Percentiles rank a stretch among this genome's conserved stretches.
Conservation (phyloP, 2,888 invertebrate species). For the Lepidochitona cinerea region DNA sequence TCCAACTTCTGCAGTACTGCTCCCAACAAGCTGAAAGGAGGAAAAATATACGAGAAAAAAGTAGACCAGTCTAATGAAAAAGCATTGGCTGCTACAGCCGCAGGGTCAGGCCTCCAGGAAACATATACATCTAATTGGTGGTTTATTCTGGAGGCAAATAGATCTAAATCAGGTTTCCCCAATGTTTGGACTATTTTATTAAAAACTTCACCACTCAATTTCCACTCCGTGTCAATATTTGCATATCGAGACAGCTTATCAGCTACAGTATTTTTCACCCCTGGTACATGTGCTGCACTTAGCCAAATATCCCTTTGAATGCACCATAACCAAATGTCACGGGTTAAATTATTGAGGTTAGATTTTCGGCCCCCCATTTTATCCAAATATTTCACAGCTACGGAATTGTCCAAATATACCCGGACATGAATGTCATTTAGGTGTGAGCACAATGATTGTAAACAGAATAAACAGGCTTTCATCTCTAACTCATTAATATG, state of each 20-base stretch:
- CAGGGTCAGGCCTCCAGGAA: conserved; percentile 25
- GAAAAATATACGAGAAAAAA: conserved; percentile 18
- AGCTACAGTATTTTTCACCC: background rate
- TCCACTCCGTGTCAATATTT: conserved; percentile 12
- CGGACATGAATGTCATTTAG: conserved; percentile 14
- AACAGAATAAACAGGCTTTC: conserved; percentile 12
- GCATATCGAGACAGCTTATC: background rate
- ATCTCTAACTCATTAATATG: conserved; percentile 21
- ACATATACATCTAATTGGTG: conserved; percentile 10
- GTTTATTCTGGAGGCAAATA: conserved; percentile 29
- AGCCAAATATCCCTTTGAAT: no score
- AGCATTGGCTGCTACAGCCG: no score
- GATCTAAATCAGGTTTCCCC: conserved; percentile 11
- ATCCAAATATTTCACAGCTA: conserved; percentile 23
- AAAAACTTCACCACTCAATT: background rate
- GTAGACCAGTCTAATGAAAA: conserved; percentile 21
- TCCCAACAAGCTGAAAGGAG: conserved; percentile 32
- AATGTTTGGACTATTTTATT: background rate
- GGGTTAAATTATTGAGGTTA: background rate
- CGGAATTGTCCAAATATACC: conserved; percentile 19
- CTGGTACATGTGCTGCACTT: background rate
- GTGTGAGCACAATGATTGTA: conserved; percentile 13
- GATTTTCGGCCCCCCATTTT: conserved; percentile 28
- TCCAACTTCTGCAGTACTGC: no score
- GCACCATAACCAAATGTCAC: background rate